These are phyloP conservation scores for Colletes collaris DNA, from an alignment of 2,888 invertebrate species.

Conservation along the genomic window DNA sequence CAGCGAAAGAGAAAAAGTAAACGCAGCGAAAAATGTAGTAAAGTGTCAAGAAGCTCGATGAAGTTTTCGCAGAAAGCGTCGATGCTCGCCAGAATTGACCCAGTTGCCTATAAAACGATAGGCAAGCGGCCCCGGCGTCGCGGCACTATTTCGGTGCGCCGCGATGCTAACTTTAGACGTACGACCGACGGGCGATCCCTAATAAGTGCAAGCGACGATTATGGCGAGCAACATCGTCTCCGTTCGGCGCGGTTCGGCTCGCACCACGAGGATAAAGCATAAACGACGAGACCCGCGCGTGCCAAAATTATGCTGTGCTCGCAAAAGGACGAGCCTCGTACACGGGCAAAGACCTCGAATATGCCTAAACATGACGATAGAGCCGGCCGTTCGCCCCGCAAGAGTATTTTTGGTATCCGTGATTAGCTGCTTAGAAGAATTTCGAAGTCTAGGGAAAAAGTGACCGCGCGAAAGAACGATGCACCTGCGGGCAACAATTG, in stretches of 20 bases:
- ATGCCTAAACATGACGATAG: slow-evolving; percentile 46
- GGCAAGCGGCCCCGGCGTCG: slow-evolving; percentile 73
- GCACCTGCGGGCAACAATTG: neutral
- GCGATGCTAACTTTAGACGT: slow-evolving; percentile 80
- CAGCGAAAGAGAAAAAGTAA: neutral
- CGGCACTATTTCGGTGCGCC: slow-evolving; percentile 77
- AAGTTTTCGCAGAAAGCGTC: slow-evolving; percentile 51
- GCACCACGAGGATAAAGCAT: slow-evolving; percentile 63
- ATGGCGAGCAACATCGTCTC: slow-evolving; percentile 74
- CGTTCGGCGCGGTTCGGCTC: slow-evolving; percentile 52
- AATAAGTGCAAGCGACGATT: slow-evolving; percentile 81
- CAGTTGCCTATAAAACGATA: slow-evolving; percentile 80
- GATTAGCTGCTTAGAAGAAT: slow-evolving; percentile 45
- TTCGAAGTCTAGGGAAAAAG: slow-evolving; percentile 3
- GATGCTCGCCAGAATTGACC: slow-evolving; percentile 76
- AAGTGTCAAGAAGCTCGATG: neutral
- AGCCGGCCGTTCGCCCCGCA: slow-evolving; percentile 50
- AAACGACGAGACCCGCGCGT: slow-evolving; percentile 67
- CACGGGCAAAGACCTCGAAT: slow-evolving; percentile 77
- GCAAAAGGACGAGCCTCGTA: slow-evolving; percentile 58
- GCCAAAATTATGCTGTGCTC: slow-evolving; percentile 78
- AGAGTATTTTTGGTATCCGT: slow-evolving; percentile 40
- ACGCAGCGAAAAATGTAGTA: neutral
- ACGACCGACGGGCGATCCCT: slow-evolving; percentile 80
- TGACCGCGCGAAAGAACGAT: neutral